Evolutionary conservation across 2,888 invertebrate genomes (phyloP).

Genomic region (Pheosia gnoma): DNA sequence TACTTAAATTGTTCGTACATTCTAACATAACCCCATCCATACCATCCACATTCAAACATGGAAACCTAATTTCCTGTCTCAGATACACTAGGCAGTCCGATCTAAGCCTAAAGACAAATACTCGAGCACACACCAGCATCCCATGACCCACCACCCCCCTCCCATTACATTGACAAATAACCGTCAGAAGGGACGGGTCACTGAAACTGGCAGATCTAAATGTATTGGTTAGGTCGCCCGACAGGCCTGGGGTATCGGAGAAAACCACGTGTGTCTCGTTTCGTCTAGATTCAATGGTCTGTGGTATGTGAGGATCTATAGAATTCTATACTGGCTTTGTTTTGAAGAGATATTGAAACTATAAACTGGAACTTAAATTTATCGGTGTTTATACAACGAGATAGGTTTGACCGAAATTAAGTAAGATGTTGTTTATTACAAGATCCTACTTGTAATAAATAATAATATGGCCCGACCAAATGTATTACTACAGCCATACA

Average conservation of each 20-base stretch:
- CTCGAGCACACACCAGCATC: constrained; percentile 54
- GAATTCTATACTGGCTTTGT: not conserved
- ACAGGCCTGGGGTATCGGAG: constrained; percentile 44
- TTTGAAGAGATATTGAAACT: not conserved
- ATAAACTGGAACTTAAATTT: no score
- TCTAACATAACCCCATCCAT: constrained; percentile 49
- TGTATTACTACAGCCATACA: no score
- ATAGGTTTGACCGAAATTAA: no score
- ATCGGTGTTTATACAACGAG: no score
- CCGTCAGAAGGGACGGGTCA: constrained; percentile 30
- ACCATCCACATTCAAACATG: constrained; percentile 70
- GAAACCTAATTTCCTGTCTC: constrained; percentile 84
- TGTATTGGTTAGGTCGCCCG: constrained; percentile 43
- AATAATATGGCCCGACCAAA: no score
- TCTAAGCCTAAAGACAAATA: constrained; percentile 80
- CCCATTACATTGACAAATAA: constrained; percentile 10
- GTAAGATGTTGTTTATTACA: no score
- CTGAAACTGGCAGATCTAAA: constrained; percentile 40
- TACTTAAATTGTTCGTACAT: no score
- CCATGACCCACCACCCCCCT: constrained; percentile 42
- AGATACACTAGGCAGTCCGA: constrained; percentile 66
- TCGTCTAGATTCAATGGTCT: constrained; percentile 25
- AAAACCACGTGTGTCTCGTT: constrained; percentile 40
- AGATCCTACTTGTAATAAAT: no score
- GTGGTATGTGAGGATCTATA: not conserved